Evolutionary conservation across 2,797 vertebrate species (phyloP).

Genomic region (Corythornis leucogaster): DNA sequence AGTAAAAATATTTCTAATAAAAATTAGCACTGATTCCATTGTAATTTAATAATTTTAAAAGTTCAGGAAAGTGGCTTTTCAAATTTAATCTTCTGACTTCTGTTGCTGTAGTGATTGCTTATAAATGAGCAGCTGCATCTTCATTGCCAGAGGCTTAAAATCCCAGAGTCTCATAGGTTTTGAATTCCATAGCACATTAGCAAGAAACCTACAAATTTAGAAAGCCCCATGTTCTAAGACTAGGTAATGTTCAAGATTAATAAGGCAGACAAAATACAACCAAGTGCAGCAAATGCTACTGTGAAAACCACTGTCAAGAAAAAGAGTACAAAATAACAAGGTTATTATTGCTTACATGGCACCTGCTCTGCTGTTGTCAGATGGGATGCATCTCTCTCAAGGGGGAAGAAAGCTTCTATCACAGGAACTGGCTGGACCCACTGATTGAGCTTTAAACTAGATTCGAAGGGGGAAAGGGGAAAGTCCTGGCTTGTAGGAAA

Average conservation of each 20-base stretch:
- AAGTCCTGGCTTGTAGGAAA: too few relatives aligned
- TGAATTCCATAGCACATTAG: conserved; percentile 65
- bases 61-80: conserved; percentile 40
- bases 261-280: conserved; percentile 50
- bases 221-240: conserved; percentile 59
- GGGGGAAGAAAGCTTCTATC: too few relatives aligned
- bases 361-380: too few relatives aligned
- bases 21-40: conserved; percentile 12
- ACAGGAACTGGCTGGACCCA: too few relatives aligned
- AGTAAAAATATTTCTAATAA: conserved; percentile 29
- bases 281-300: background rate
- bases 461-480: too few relatives aligned
- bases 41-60: conserved; percentile 43
- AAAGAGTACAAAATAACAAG: background rate
- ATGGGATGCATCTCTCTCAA: too few relatives aligned
- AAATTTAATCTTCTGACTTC: conserved; percentile 46
- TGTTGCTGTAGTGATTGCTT: conserved; percentile 68
- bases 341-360: too few relatives aligned
- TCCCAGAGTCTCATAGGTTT: conserved; percentile 71
- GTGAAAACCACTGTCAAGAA: background rate
- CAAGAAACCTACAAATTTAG: conserved; percentile 72
- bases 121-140: conserved; percentile 73
- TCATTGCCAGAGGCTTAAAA: conserved; percentile 67
- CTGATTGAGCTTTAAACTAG: too few relatives aligned
- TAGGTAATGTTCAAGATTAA: conserved; percentile 53